A percentile compares a stretch with the other conserved stretches of the same genome.
These are phyloP conservation scores for Clarias magur DNA, from an alignment of 2,113 vertebrate species.

Conservation along the genomic window DNA sequence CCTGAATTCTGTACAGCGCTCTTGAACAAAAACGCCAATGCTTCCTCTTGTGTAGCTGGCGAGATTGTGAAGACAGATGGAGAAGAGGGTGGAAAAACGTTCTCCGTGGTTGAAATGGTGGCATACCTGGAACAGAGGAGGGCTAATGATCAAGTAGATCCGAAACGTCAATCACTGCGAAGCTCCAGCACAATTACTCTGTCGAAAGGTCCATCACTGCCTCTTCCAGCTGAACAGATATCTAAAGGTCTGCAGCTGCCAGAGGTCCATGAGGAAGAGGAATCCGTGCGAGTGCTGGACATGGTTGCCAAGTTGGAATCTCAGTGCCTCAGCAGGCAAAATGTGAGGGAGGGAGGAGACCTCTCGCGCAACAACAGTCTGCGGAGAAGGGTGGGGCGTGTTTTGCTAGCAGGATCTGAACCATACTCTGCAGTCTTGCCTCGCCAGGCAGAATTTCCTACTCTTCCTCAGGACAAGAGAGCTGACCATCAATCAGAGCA, in stretches of 20 bases:
- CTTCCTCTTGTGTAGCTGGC: slow-evolving; percentile 16
- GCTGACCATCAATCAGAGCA: not conserved
- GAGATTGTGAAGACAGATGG: slow-evolving; percentile 43
- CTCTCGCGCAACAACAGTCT: slow-evolving; percentile 85
- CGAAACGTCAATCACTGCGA: slow-evolving; percentile 65
- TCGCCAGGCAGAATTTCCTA: slow-evolving; percentile 22
- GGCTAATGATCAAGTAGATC: slow-evolving; percentile 71
- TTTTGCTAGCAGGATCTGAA: slow-evolving; percentile 75
- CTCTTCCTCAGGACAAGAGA: not conserved
- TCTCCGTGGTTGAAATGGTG: slow-evolving; percentile 93
- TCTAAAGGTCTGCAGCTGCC: slow-evolving; percentile 18
- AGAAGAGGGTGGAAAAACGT: slow-evolving; percentile 62
- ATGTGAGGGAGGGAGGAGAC: slow-evolving; percentile 70
- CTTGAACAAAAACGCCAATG: not conserved
- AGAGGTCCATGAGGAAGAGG: slow-evolving; percentile 67
- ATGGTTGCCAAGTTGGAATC: slow-evolving; percentile 94
- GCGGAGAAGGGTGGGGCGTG: slow-evolving; percentile 79
- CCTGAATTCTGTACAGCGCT: not conserved
- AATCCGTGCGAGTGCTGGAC: slow-evolving; percentile 84
- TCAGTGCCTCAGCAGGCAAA: slow-evolving; percentile 79
- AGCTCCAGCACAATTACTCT: slow-evolving; percentile 60
- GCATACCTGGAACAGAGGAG: slow-evolving; percentile 87
- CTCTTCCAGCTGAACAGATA: slow-evolving; percentile 52
- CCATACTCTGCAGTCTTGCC: slow-evolving; percentile 24
- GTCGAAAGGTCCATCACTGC: slow-evolving; percentile 62